Conservation (phyloP, 2,797 vertebrate species). For the Halcyon badia region DNA sequence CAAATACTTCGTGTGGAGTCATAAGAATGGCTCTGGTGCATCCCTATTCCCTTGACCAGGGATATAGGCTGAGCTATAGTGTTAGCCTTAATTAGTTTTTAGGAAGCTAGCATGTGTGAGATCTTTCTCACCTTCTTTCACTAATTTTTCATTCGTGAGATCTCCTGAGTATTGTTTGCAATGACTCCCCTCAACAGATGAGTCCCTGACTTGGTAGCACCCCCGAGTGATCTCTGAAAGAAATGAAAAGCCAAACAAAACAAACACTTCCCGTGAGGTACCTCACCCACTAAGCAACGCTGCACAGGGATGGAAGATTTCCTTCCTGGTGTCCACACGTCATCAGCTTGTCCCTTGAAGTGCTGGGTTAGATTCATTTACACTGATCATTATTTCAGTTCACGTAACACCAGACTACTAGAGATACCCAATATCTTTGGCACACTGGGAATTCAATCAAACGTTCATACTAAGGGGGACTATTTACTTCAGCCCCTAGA, state of each 20-base stretch:
- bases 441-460: constrained; percentile 74
- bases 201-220: not conserved
- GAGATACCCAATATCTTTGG: constrained; percentile 61
- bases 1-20: not conserved
- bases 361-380: constrained; percentile 38
- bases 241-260: not conserved
- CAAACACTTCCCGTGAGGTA: not conserved
- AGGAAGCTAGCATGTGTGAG: not conserved
- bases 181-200: not conserved
- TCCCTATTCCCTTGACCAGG: not conserved
- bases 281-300: not conserved
- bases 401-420: constrained; percentile 51
- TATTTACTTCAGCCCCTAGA: constrained; percentile 74
- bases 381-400: constrained; percentile 60
- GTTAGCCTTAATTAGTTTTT: not conserved
- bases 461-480: constrained; percentile 69
- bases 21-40: not conserved
- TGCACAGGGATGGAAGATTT: not conserved
- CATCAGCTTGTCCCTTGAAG: constrained; percentile 41
- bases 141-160: rapidly evolving
- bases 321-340: constrained; percentile 17
- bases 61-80: not conserved
- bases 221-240: not conserved
- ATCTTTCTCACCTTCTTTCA: not conserved
- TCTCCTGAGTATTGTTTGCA: not conserved